Base-by-base conservation (phyloP, 2,888 invertebrate genomes). In the Ferrisia virgata region DNA sequence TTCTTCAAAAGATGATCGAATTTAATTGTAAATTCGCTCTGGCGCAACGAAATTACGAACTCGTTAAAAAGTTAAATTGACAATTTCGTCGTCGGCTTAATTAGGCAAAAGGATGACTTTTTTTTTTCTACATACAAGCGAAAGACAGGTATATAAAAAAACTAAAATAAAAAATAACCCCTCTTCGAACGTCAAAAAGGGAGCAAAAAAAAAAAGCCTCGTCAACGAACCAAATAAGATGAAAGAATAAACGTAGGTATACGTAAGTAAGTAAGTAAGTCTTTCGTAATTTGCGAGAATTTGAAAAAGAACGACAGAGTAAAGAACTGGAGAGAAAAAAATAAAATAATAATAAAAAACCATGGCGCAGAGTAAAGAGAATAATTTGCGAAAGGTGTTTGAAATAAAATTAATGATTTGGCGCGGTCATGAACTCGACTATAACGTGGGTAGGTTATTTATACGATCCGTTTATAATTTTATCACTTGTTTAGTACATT, bases 391-490 rank as follows among this genome's bases (percentile, higher is more conserved):
- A 76, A 76, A 76, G 72, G 72, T 76, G 72, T 33, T 76, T 76
- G 72, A 36, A 76, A 76, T 76, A 76, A 76, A 80, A 80, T 80
- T 80, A 80, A 80, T 53, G 47, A 80, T 47, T 53, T 18, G 28
- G n/a, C 8, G 31, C 80, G 80, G 80, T 80, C 80, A 18, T 80
- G 80, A 80, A 80, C 80, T 80, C 40, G 79, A 4, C n/a, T n/a
- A n/a, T 79, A 43, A 53, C 80, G 80, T 80, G 80, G 80, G 80
- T 31, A 47, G 80, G 31, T 47, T 80, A 80, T 80, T 80, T 80
- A 53, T 53, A 80, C 80, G 25, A 43, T 43, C 53, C 53, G 47
- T 53, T 53, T 79, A 31, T 47, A 79, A 79, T 40, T 79, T 80
- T 80, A 80, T 79, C 31, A 43, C 43, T 78, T 40, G 78, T 78